Conservation (phyloP, 2,113 vertebrate genomes). For the Andinoacara biseriatus region DNA sequence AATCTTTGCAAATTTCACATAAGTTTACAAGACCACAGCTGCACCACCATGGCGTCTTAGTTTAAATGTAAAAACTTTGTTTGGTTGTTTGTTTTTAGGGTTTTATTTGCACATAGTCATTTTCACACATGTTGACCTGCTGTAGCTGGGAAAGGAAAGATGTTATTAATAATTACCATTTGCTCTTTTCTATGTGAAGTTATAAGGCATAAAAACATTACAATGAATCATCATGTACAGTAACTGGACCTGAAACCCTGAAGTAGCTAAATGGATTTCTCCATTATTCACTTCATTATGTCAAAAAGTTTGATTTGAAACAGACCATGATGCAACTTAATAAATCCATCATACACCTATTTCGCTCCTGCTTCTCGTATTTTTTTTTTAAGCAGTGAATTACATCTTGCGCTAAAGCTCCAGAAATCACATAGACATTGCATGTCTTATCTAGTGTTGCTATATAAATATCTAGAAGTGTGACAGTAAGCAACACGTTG, state of each 20-base stretch:
- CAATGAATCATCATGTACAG: neutral
- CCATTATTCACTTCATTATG: too few relatives aligned
- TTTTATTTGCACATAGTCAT: neutral
- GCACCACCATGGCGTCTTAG: neutral
- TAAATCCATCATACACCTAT: neutral
- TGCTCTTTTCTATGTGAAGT: neutral
- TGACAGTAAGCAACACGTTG: neutral
- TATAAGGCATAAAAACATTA: neutral
- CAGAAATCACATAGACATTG: neutral
- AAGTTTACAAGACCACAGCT: neutral
- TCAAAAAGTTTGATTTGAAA: too few relatives aligned
- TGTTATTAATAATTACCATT: neutral
- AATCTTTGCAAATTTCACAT: neutral
- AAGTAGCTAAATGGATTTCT: neutral
- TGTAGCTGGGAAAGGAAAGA: neutral
- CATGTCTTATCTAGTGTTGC: neutral
- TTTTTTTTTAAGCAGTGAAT: neutral
- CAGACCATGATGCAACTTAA: neutral
- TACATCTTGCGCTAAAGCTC: neutral
- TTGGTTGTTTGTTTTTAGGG: neutral
- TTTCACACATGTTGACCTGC: neutral
- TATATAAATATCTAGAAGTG: neutral
- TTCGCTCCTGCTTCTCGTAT: neutral
- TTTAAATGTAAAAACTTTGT: neutral
- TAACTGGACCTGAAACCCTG: neutral